These are phyloP conservation scores for Julus scanicus DNA, from an alignment of 2,888 invertebrate species.

Conservation along the genomic window DNA sequence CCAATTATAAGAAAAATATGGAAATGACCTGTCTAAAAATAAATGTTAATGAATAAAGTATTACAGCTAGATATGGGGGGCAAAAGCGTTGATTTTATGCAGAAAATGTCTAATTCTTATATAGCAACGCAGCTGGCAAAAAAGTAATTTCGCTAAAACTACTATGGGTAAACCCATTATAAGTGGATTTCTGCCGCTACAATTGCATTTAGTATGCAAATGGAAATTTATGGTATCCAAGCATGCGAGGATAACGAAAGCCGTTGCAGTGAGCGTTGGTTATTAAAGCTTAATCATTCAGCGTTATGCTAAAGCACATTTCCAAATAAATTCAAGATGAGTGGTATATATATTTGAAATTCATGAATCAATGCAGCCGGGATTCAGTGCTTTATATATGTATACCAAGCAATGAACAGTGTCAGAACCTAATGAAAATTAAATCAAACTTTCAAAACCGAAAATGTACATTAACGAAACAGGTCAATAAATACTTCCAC, in stretches of 20 bases:
- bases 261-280: background rate
- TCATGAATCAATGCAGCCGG: background rate
- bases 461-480: background rate
- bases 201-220: slow-evolving; percentile 36
- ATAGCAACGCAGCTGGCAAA: background rate
- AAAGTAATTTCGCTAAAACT: background rate
- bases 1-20: no score
- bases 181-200: slow-evolving; percentile 34
- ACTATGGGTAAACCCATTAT: background rate
- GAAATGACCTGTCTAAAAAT: background rate
- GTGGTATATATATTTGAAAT: background rate
- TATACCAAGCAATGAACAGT: background rate
- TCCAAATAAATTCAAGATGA: background rate
- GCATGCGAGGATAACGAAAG: slow-evolving; percentile 21
- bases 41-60: slow-evolving; percentile 1
- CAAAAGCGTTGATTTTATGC: background rate
- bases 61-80: background rate
- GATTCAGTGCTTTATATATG: no score
- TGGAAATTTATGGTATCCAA: slow-evolving; percentile 13
- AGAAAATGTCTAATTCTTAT: background rate
- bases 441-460: background rate
- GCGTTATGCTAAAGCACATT: slow-evolving; percentile 12
- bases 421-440: slow-evolving; percentile 9
- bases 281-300: slow-evolving; percentile 21
- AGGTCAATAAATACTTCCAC: background rate